These are phyloP conservation scores for Clavelina lepadiformis DNA, from an alignment of 23 tunicate species.

Conservation along the genomic window DNA sequence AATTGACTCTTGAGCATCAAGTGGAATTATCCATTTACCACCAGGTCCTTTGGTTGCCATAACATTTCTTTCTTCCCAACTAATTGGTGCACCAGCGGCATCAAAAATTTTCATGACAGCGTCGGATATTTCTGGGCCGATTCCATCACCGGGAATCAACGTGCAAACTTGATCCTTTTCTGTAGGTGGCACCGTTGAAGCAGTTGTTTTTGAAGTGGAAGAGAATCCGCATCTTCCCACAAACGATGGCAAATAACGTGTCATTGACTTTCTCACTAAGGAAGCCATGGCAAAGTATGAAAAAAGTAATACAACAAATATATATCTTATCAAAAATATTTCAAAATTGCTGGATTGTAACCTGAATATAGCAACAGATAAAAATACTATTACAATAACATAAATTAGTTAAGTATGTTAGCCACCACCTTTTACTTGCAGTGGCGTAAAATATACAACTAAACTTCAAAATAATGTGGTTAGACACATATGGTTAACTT, in stretches of 20 bases:
- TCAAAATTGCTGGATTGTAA: too few species aligned
- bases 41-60: conserved; percentile 92
- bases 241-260: conserved; percentile 20
- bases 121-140: conserved; percentile 95
- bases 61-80: conserved; percentile 93
- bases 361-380: too few species aligned
- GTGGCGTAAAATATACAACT: too few species aligned
- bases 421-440: too few species aligned
- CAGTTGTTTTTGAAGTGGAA: neutral
- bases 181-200: conserved; percentile 13
- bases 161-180: conserved; percentile 58
- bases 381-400: too few species aligned
- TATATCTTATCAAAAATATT: too few species aligned
- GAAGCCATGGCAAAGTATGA: too few species aligned
- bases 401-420: too few species aligned
- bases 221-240: conserved; percentile 15
- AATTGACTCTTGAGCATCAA: conserved; percentile 83
- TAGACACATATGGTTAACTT: too few species aligned
- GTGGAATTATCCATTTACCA: conserved; percentile 92
- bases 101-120: conserved; percentile 93
- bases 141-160: conserved; percentile 95
- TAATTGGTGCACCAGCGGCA: conserved; percentile 95
- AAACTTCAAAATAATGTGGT: too few species aligned
- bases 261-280: too few species aligned
- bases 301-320: too few species aligned